Percentiles rank a stretch among this genome's conserved stretches.
Conservation (phyloP, 1,140 invertebrate genomes). For the Drosophila tani region DNA sequence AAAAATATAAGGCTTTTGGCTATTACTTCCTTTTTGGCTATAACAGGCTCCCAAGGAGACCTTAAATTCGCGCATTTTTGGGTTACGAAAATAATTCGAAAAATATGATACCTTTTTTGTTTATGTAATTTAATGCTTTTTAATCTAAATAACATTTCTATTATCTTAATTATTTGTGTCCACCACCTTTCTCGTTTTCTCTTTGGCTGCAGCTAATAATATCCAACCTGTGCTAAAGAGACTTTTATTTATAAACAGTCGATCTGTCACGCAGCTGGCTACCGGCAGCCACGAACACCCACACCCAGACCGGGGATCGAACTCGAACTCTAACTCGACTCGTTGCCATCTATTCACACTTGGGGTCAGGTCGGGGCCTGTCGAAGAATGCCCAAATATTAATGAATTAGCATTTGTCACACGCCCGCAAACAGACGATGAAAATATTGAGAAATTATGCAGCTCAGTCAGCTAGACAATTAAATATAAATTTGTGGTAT, state of each 20-base stretch:
- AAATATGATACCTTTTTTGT: too few relatives aligned
- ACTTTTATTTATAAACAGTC: constrained; percentile 65
- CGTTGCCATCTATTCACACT: constrained; percentile 64
- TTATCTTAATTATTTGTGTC: constrained; percentile 44
- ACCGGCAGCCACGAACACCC: constrained; percentile 40
- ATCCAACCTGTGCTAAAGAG: constrained; percentile 28
- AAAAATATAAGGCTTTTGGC: too few relatives aligned
- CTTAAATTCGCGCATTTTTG: too few relatives aligned
- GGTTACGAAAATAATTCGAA: too few relatives aligned
- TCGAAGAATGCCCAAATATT: constrained; percentile 65
- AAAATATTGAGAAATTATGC: constrained; percentile 82
- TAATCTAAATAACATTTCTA: not conserved
- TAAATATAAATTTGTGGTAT: constrained; percentile 82
- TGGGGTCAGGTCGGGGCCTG: constrained; percentile 29
- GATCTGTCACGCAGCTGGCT: constrained; percentile 73
- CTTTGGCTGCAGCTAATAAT: constrained; percentile 24
- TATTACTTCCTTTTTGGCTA: too few relatives aligned
- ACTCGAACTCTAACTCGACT: constrained; percentile 3
- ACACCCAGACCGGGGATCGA: constrained; percentile 31
- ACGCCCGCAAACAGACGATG: constrained; percentile 58
- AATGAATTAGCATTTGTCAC: constrained; percentile 79
- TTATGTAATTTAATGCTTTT: too few relatives aligned
- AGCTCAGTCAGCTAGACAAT: constrained; percentile 69
- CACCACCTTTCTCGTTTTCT: not conserved
- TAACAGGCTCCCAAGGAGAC: too few relatives aligned